Evolutionary conservation across 2,797 vertebrate species (phyloP).

Genomic region (Esox lucius): DNA sequence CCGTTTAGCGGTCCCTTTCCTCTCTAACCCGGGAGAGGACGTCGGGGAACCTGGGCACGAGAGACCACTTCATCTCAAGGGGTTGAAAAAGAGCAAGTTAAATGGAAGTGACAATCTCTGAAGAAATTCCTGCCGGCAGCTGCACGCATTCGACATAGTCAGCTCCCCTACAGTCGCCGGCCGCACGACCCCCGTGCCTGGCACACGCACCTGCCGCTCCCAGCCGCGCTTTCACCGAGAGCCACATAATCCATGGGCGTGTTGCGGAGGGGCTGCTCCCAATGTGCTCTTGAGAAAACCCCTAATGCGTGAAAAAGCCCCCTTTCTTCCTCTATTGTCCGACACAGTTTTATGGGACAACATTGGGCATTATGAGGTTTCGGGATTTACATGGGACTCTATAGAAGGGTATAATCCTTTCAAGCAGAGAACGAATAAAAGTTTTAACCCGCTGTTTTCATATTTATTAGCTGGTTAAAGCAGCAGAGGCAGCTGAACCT

Average conservation of each 20-base stretch:
- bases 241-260: constrained; percentile 76
- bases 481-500: constrained; percentile 80
- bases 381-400: constrained; percentile 78
- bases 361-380: constrained; percentile 80
- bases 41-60: constrained; percentile 48
- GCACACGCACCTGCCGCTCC: constrained; percentile 80
- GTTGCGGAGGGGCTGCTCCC: constrained; percentile 58
- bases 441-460: constrained; percentile 85
- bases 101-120: constrained; percentile 77
- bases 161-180: constrained; percentile 48
- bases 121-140: constrained; percentile 77
- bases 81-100: constrained; percentile 73
- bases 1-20: constrained; percentile 69
- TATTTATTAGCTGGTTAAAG: constrained; percentile 87
- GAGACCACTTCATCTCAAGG: constrained; percentile 58
- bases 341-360: constrained; percentile 77
- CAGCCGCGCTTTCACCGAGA: constrained; percentile 69
- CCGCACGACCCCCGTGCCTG: constrained; percentile 63
- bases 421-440: constrained; percentile 71
- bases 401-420: constrained; percentile 80
- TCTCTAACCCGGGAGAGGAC: constrained; percentile 44
- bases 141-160: constrained; percentile 66
- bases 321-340: constrained; percentile 75
- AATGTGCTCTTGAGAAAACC: constrained; percentile 83
- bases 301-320: constrained; percentile 84